Evolutionary conservation across 2,888 invertebrate species (phyloP).

Genomic region (Melipona beecheii): DNA sequence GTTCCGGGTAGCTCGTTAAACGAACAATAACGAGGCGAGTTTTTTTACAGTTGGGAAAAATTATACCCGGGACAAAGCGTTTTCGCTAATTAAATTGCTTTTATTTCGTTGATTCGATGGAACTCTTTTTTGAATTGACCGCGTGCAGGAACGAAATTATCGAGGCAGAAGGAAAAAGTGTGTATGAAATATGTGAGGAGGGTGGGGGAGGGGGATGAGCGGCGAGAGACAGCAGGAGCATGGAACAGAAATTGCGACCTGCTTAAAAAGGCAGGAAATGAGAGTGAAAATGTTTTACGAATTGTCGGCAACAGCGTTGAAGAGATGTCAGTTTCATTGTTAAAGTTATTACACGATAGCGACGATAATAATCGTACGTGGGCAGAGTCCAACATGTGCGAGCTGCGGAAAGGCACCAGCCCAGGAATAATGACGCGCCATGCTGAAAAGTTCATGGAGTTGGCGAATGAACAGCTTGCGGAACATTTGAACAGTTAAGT

Average conservation of each 20-base stretch:
- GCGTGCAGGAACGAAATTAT: neutral
- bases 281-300: neutral
- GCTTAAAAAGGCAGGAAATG: neutral
- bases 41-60: neutral
- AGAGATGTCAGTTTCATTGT: conserved; percentile 5
- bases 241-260: neutral
- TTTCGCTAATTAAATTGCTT: conserved; percentile 23
- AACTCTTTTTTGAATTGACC: neutral
- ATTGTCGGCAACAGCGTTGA: neutral
- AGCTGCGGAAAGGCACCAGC: neutral
- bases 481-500: conserved; percentile 7
- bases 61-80: neutral
- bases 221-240: neutral
- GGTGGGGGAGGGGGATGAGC: neutral
- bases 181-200: neutral
- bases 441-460: conserved; percentile 21
- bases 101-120: neutral
- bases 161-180: neutral
- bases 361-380: neutral
- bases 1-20: conserved; percentile 2
- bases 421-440: conserved; percentile 20
- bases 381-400: too few species aligned
- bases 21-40: conserved; percentile 6
- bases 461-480: conserved; percentile 15
- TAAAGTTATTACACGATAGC: conserved; percentile 27